Evolutionary conservation across 2,888 invertebrate genomes (phyloP), one percentile per base, ranked within the genome.

Genomic region (Philaethria dido): DNA sequence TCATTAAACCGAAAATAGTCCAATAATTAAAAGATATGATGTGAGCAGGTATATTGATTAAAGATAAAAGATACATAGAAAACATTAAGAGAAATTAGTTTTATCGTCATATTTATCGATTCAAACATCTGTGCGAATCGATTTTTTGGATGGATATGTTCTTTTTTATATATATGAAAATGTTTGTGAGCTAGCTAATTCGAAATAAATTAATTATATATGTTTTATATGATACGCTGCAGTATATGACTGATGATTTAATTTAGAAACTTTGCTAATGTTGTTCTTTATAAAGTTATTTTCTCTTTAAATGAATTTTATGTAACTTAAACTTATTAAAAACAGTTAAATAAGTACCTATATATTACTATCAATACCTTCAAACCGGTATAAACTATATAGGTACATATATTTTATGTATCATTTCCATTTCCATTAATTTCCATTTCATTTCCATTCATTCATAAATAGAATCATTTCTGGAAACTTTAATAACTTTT

Each of bases 1-100:
- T 66, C 60, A 57, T 71, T 69, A 66, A 45, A 29, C 22, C 54
- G 16, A 50, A 69, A 66, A 66, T 66, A 54, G 55, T 69, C 48
- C 42, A 63, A 61, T 69, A 69, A 69, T 69, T 69, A 69, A 66
- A 54, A 66, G 60, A 71, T 71, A 69, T 68, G 64, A 69, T 66
- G 48, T 33, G 16, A 60, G 44, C 44, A 60, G 60, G 18, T 18
- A 60, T 45, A 44, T 29, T 60, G 45, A 60, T 60, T 60, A 45
- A 18, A 57, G 39, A 57, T 57, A 45, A 60, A 60, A 60, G 18
- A 60, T 45, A 60, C 29, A 60, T 44, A 60, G 45, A 60, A 60
- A 60, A 44, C 59, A 45, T 60, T 60, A 60, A 60, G 25, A n/a
- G 29, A 18, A 60, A 45, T 60, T 60, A 60, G 25, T 60, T 60